phyloP scores from a whole-genome alignment of 1,140 invertebrate species.

The Saccostrea cuccullata region DNA sequence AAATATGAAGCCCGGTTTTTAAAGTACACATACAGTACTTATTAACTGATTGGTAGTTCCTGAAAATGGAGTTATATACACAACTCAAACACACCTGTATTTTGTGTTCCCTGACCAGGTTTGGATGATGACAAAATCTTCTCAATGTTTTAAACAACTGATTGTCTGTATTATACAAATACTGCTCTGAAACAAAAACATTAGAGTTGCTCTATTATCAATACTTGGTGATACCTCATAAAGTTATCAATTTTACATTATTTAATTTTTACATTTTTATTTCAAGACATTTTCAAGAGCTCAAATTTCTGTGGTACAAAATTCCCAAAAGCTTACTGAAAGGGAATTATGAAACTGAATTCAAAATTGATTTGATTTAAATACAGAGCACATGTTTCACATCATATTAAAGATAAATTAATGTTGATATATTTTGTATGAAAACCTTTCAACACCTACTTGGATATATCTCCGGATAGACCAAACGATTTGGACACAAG shows the following conservation, averaged over 20 bases:
- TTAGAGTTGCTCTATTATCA: not conserved
- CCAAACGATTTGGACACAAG: conserved; percentile 84
- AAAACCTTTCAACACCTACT: conserved; percentile 61
- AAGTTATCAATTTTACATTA: too few species aligned
- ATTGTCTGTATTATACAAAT: conserved; percentile 82
- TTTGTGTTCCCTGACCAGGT: conserved; percentile 46
- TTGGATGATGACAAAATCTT: conserved; percentile 69
- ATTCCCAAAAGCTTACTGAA: too few species aligned
- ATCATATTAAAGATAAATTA: too few species aligned
- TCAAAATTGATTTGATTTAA: too few species aligned
- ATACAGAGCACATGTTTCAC: too few species aligned
- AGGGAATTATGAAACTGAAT: too few species aligned
- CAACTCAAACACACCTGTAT: conserved; percentile 54
- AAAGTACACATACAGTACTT: too few species aligned
- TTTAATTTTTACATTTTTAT: too few species aligned
- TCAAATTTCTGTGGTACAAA: too few species aligned
- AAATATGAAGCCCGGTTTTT: too few species aligned
- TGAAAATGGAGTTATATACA: not conserved
- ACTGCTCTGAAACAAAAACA: conserved; percentile 76
- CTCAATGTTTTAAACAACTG: conserved; percentile 80
- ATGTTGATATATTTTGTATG: too few species aligned
- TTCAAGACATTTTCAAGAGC: too few species aligned
- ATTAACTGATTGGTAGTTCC: not conserved
- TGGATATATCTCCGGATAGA: conserved; percentile 88
- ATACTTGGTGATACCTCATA: not conserved